Evolutionary conservation across 2,888 invertebrate species (phyloP).

Genomic region (Galerucella nymphaeae): DNA sequence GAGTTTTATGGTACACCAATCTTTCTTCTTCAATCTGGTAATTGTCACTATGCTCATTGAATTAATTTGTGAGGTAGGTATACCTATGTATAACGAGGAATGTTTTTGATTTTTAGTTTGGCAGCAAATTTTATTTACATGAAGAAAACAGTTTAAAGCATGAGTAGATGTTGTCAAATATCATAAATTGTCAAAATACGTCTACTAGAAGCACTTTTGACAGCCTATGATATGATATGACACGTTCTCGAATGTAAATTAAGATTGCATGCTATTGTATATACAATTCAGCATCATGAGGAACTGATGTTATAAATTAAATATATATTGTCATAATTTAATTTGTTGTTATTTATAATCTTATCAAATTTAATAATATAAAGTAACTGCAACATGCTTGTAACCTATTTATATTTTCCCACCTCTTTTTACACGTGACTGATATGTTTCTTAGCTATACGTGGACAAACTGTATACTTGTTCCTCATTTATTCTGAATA

Average conservation of each 20-base stretch:
- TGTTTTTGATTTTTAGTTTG: not conserved
- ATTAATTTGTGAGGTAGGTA: slow-evolving; percentile 1
- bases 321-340: no score
- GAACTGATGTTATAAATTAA: not conserved
- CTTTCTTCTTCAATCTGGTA: slow-evolving; percentile 20
- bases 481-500: slow-evolving; percentile 11
- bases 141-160: not conserved
- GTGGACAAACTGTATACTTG: not conserved
- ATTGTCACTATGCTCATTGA: slow-evolving; percentile 49
- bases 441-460: not conserved
- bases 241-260: not conserved
- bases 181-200: no score
- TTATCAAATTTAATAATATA: no score
- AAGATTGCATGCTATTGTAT: not conserved
- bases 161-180: no score
- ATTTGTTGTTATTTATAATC: no score
- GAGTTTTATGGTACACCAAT: slow-evolving; percentile 25
- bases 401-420: no score
- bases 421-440: not conserved
- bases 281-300: not conserved
- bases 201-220: no score
- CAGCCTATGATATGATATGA: no score
- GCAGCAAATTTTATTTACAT: slow-evolving; percentile 26
- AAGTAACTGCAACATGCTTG: no score
- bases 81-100: slow-evolving; percentile 15